phyloP scores from a whole-genome alignment of 2,797 vertebrate species.

The Alosa sapidissima region DNA sequence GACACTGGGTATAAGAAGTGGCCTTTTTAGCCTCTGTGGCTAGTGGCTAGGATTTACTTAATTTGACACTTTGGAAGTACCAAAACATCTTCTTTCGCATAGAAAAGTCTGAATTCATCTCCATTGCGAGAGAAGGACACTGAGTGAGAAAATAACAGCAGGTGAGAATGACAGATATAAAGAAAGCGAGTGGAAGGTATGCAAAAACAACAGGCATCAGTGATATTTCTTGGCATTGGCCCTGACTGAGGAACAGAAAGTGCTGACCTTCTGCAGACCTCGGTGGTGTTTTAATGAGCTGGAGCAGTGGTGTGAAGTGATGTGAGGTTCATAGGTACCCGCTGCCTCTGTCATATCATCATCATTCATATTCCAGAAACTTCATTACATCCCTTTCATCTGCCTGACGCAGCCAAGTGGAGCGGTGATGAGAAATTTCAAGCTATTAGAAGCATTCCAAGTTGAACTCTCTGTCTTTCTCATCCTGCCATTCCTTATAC shows the following conservation, averaged over 20 bases:
- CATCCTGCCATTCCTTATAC: neutral
- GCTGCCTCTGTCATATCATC: constrained; percentile 30
- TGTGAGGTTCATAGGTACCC: constrained; percentile 39
- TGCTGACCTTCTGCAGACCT: neutral
- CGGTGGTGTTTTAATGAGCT: constrained; percentile 40
- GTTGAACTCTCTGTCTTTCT: neutral
- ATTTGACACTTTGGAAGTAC: neutral
- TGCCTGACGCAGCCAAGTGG: constrained; percentile 35
- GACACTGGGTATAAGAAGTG: no score
- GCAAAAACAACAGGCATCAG: constrained; percentile 7
- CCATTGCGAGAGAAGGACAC: neutral
- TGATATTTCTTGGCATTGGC: neutral
- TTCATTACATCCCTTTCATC: constrained; percentile 38
- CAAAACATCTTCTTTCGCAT: neutral
- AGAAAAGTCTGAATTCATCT: neutral
- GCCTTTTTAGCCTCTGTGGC: no score
- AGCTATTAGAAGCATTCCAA: constrained; percentile 33
- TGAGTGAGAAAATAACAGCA: neutral
- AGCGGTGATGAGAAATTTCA: constrained; percentile 36
- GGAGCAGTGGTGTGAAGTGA: constrained; percentile 35
- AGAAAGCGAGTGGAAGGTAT: neutral
- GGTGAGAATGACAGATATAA: no score
- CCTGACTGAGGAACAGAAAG: constrained; percentile 21
- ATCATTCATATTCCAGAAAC: constrained; percentile 41
- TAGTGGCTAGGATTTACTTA: no score